Evolutionary conservation across 1,140 invertebrate species (phyloP).

Genomic region (Portunus trituberculatus): DNA sequence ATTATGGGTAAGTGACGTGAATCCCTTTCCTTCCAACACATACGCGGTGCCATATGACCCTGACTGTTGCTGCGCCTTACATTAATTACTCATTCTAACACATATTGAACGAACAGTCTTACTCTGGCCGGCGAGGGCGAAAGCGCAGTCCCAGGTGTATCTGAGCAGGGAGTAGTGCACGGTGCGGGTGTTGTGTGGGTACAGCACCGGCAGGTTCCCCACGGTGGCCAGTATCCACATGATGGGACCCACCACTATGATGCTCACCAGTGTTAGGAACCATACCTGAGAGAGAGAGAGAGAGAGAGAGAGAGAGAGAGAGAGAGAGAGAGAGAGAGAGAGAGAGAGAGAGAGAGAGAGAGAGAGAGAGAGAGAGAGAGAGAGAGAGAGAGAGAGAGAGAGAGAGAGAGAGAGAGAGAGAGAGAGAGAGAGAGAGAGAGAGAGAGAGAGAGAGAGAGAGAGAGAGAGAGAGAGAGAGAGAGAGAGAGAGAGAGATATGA

Average conservation of each 20-base stretch:
- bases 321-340: not conserved
- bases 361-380: not conserved
- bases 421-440: not conserved
- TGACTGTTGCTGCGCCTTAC: too few relatives aligned
- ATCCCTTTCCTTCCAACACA: too few relatives aligned
- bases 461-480: not conserved
- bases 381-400: not conserved
- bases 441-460: not conserved
- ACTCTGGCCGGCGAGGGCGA: slow-evolving; percentile 58
- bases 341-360: not conserved
- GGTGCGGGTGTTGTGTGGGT: not conserved
- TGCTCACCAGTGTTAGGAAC: slow-evolving; percentile 34
- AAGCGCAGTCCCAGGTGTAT: slow-evolving; percentile 66
- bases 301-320: not conserved
- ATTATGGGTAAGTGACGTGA: too few relatives aligned
- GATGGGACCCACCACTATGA: slow-evolving; percentile 50
- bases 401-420: not conserved
- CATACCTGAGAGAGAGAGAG: slow-evolving; percentile 57
- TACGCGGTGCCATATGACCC: too few relatives aligned
- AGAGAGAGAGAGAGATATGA: not conserved
- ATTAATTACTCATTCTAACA: too few relatives aligned
- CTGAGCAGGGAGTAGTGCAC: not conserved
- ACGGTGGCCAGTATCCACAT: slow-evolving; percentile 59
- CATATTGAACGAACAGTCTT: not conserved
- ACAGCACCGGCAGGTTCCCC: slow-evolving; percentile 26